Evolutionary conservation across 2,888 invertebrate genomes (phyloP), one percentile per base, ranked within the genome.

Genomic region (Camponotus fellah): DNA sequence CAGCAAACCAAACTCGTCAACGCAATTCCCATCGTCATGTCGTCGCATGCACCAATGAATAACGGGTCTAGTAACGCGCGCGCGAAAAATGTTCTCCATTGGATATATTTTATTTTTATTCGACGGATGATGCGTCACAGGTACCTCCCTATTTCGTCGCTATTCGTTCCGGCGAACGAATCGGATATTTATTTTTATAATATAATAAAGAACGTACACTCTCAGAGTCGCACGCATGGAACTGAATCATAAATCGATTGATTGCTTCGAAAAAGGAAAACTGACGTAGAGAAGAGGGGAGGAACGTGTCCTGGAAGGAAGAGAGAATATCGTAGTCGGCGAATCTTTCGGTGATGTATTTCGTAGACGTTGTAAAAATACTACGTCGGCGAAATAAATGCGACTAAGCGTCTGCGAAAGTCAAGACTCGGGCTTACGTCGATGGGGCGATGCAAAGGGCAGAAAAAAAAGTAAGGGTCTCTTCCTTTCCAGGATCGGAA

Each of bases 161-260:
- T 32, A 32, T 34, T 9, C 6, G 49, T 53, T 8, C 40, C 37
- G 40, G 32, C 32, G 43, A 64, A 58, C 64, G 56, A 46, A 40
- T 65, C 76, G 76, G 64, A 76, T 81, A 81, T 81, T 76, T 81
- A 81, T 81, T 81, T 81, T 81, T 81, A 81, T 81, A 81, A 80
- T 65, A 17, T 53, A 76, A 77, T 76, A 79, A 66, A 66, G 56
- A 49, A 26, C 72, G 34, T 60, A 56, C 17, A 17, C 40, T 40
- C 65, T 17, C 21, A 37, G 65, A 77, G 56, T 77, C 68, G 68
- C 60, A 56, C 14, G n/a, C 40, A 8, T 53, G 37, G 26, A 49
- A 46, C 46, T 62, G 17, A 12, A 37, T 72, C 79, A n/a, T 80
- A 72, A 80, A 80, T 80, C 72, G 60, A 72, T 72, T n/a, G 60